phyloP scores from a whole-genome alignment of 2,113 vertebrate genomes.

The Phalacrocorax pelagicus region DNA sequence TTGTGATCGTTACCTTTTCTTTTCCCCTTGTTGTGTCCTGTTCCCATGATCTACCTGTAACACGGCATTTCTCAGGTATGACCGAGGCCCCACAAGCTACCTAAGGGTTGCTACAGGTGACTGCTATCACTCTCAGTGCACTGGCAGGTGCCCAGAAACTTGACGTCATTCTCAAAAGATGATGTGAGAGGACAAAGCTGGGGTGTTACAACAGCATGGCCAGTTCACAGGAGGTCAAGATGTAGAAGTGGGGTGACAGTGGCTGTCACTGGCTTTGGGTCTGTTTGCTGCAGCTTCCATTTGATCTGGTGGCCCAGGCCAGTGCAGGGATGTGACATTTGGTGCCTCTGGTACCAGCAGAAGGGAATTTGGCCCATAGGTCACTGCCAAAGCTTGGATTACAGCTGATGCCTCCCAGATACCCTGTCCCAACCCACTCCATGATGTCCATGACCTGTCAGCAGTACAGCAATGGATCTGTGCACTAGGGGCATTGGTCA shows the following conservation, averaged over 20 bases:
- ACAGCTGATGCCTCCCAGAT: background rate
- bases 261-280: background rate
- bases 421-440: background rate
- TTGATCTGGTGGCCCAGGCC: background rate
- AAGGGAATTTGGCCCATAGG: background rate
- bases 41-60: accelerated
- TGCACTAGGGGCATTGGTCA: background rate
- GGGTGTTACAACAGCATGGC: background rate
- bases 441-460: background rate
- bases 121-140: background rate
- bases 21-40: background rate
- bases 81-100: background rate
- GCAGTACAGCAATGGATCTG: background rate
- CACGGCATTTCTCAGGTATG: background rate
- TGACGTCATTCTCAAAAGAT: background rate
- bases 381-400: background rate
- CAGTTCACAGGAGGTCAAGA: background rate
- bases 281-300: background rate
- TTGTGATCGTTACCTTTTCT: background rate
- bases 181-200: background rate
- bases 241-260: background rate
- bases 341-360: background rate
- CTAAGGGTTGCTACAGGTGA: background rate
- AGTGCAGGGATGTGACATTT: background rate
- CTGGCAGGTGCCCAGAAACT: background rate